Percentiles rank a stretch among this genome's conserved stretches.
Evolutionary conservation across 2,113 vertebrate genomes (phyloP).

Genomic region (Menura novaehollandiae): DNA sequence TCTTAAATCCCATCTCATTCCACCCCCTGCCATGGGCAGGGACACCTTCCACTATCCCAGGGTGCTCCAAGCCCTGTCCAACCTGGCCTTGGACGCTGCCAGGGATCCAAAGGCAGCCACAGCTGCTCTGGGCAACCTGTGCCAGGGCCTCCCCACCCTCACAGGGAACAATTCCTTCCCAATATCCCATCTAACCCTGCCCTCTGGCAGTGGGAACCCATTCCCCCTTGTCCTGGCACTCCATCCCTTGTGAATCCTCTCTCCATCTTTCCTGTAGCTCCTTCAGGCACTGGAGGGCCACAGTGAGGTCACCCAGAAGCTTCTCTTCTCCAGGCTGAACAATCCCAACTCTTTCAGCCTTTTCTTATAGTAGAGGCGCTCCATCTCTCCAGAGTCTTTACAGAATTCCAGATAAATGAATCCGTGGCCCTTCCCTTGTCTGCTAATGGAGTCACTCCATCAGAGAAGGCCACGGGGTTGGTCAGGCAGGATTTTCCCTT

Average conservation of each 20-base stretch:
- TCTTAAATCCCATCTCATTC: background rate
- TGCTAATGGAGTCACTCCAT: background rate
- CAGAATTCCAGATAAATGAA: background rate
- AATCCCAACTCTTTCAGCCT: background rate
- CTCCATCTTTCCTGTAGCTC: fast-evolving
- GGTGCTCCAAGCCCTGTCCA: background rate
- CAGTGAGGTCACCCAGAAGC: fast-evolving
- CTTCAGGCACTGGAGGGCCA: background rate
- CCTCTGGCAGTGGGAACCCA: background rate
- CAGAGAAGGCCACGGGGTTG: background rate
- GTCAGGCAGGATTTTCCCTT: background rate
- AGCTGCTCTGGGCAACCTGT: background rate
- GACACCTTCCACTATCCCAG: background rate
- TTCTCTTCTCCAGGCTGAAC: background rate
- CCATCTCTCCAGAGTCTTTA: background rate
- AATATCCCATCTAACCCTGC: background rate
- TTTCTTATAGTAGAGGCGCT: background rate
- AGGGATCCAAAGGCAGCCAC: background rate
- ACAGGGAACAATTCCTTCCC: background rate
- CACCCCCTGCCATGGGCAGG: background rate
- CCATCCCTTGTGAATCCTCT: background rate
- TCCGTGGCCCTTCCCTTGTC: background rate
- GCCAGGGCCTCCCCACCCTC: background rate
- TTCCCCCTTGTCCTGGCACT: background rate
- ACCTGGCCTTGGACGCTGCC: fast-evolving